These are phyloP conservation scores for Dysmachus trigonus DNA, from an alignment of 2,888 invertebrate genomes.

Conservation along the genomic window DNA sequence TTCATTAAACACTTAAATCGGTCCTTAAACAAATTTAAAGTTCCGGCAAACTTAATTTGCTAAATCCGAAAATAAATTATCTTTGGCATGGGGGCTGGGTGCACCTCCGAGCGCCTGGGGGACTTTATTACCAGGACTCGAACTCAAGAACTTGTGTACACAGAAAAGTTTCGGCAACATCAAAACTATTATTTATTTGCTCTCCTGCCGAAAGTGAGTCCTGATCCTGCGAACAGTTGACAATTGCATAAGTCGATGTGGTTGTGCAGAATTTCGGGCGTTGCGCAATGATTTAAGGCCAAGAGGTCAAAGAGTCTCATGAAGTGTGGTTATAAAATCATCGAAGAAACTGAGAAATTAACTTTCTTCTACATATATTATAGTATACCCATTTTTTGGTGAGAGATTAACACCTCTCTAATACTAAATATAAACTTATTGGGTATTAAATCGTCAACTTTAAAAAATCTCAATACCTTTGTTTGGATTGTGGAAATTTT, in stretches of 20 bases:
- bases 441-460: too few relatives aligned
- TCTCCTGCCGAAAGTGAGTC: background rate
- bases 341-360: background rate
- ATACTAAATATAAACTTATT: too few relatives aligned
- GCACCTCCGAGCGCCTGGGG: background rate
- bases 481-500: too few relatives aligned
- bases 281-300: background rate
- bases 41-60: conserved; percentile 34
- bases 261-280: background rate
- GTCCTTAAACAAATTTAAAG: conserved; percentile 35
- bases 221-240: background rate
- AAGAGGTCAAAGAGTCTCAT: background rate
- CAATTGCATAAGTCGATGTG: background rate
- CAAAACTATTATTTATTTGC: conserved; percentile 2
- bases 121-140: background rate
- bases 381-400: too few relatives aligned
- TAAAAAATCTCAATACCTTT: too few relatives aligned
- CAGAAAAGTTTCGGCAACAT: background rate
- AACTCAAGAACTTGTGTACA: background rate
- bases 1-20: conserved; percentile 48
- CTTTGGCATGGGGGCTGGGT: background rate
- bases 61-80: conserved; percentile 22
- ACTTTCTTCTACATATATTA: too few relatives aligned
- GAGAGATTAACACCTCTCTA: too few relatives aligned
- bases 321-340: background rate